Evolutionary conservation across 2,797 vertebrate species (phyloP), one percentile per base, ranked within the genome.

Genomic region (Hipposideros larvatus): DNA sequence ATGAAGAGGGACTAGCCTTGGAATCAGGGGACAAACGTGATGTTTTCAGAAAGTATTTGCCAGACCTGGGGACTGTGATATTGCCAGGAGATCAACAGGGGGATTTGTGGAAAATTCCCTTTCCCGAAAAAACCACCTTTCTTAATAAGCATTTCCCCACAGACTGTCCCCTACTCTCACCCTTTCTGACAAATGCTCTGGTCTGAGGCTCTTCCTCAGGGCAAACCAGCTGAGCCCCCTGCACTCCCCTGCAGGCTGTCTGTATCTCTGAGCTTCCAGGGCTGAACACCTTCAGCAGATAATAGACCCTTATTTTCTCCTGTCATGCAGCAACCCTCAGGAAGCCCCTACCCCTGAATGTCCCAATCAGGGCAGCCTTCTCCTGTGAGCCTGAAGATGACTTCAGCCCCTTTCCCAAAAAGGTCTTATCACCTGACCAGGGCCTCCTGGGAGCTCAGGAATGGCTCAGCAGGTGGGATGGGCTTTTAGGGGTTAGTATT

Each of bases 61-160:
- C 89, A 85, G 82, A 88, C 16, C 43, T 87, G 41, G 46, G 77
- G 37, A 26, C 26, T 6, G 1, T 70, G 63, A 31, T 78, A 14
- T 65, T 65, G 65, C 37, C 10, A 46, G 43, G 61, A 43, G 15
- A 5, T 41, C 4, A 8, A 37, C 4, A 5, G 28, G 34, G 21
- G 28, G 51, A 51, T 78, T 77, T 78, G n/a, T 61, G 31, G 68
- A 87, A 89, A 74, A 83, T 59, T 70, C 16, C 90, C 41, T 87
- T 77, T 57, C 71, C 46, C 26, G 65, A 70, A 77, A 71, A 84
- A 80, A 51, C 7, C 5, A n/a, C 3, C 70, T 6, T 71, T 84
- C 24, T 84, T 73, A 41, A 83, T 28, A 51, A 79, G 19, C 16
- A 34, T 87, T 87, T 92, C 21, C 24, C 48, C 21, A 80, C 10